These are phyloP conservation scores for Scrobipalpa atriplicella DNA, from an alignment of 2,888 invertebrate genomes.

Conservation along the genomic window DNA sequence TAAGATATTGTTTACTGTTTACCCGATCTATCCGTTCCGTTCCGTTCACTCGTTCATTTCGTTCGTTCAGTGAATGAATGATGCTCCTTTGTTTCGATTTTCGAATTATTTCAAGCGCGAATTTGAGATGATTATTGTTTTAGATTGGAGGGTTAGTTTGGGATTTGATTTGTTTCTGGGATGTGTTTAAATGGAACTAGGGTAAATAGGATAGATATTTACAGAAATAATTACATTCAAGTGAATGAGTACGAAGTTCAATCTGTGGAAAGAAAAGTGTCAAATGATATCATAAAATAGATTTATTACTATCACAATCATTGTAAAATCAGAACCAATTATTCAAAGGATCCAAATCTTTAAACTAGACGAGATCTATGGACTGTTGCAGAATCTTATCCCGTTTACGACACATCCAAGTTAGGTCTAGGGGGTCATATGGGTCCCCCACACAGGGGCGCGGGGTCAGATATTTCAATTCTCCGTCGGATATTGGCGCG, in stretches of 20 bases:
- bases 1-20: slow-evolving; percentile 82
- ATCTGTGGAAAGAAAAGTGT: too few species aligned
- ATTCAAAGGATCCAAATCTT: background rate
- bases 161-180: slow-evolving; percentile 13
- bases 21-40: slow-evolving; percentile 73
- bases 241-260: too few species aligned
- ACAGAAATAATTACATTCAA: background rate
- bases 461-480: slow-evolving; percentile 81
- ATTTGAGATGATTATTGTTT: slow-evolving; percentile 26
- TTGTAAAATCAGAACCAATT: too few species aligned
- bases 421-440: slow-evolving; percentile 17
- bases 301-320: too few species aligned
- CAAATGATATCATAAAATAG: too few species aligned
- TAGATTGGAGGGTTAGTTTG: slow-evolving; percentile 21
- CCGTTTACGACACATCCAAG: slow-evolving; percentile 33
- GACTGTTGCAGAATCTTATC: slow-evolving; percentile 30
- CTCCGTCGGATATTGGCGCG: slow-evolving; percentile 78
- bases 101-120: slow-evolving; percentile 49
- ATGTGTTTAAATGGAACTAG: background rate
- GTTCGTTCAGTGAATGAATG: slow-evolving; percentile 59
- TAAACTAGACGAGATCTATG: background rate
- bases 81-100: slow-evolving; percentile 67
- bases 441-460: slow-evolving; percentile 35
- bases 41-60: slow-evolving; percentile 41
- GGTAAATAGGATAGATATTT: background rate